A percentile compares a stretch with the other conserved stretches of the same genome.
Evolutionary conservation across 92 coral and sea anemone species (phyloP).

Genomic region (Zoanthus solanderi): DNA sequence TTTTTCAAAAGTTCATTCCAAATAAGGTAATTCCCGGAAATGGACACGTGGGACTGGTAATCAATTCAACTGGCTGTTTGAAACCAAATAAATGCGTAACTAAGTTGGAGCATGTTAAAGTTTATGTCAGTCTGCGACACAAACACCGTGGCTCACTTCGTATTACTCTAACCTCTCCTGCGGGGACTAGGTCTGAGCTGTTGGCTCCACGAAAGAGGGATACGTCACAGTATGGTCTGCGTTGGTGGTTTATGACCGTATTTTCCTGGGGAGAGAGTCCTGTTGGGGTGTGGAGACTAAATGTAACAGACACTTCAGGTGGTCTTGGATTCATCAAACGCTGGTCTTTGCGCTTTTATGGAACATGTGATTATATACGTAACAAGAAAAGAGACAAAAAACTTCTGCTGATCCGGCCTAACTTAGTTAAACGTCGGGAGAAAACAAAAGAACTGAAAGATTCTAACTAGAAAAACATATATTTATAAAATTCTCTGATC

Average conservation of each 20-base stretch:
- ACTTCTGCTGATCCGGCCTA: too few relatives aligned
- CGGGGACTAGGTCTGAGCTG: constrained; percentile 88
- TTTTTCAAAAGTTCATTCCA: constrained; percentile 41
- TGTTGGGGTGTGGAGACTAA: constrained; percentile 83
- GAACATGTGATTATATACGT: constrained; percentile 69
- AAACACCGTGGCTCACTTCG: constrained; percentile 81
- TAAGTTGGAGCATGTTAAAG: constrained; percentile 87
- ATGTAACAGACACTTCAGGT: constrained; percentile 73
- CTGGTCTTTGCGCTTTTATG: constrained; percentile 90
- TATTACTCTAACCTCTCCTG: constrained; percentile 84
- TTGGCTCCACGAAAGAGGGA: constrained; percentile 79
- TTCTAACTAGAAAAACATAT: too few relatives aligned
- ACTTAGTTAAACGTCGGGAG: too few relatives aligned
- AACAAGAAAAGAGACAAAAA: constrained; percentile 2
- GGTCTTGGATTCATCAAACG: constrained; percentile 74
- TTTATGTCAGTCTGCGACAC: constrained; percentile 79
- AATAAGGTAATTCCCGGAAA: constrained; percentile 61
- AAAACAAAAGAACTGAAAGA: too few relatives aligned
- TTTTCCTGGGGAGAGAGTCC: constrained; percentile 97
- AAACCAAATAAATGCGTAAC: constrained; percentile 72
- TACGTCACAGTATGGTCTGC: constrained; percentile 75
- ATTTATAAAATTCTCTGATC: too few relatives aligned
- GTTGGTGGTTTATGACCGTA: constrained; percentile 99
- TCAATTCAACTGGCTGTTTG: constrained; percentile 74
- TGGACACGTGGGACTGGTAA: constrained; percentile 64